phyloP scores from a whole-genome alignment of 2,888 invertebrate species.

The Prenolepis imparis region DNA sequence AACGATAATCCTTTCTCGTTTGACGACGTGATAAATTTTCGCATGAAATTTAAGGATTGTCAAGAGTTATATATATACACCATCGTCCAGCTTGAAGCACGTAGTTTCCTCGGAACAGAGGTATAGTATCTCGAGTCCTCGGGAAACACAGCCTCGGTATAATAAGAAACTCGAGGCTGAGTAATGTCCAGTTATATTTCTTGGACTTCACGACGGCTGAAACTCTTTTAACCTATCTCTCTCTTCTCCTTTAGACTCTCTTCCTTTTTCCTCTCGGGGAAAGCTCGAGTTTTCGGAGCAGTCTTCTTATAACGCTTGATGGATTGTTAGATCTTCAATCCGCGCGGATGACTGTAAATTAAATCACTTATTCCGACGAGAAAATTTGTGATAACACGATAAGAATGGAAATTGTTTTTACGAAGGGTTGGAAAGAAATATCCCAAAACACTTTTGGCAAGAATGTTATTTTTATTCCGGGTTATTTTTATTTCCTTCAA shows the following conservation, averaged over 20 bases:
- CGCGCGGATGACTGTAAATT: background rate
- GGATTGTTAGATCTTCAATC: conserved; percentile 29
- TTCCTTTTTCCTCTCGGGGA: conserved; percentile 42
- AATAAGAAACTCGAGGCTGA: conserved; percentile 82
- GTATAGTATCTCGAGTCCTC: conserved; percentile 54
- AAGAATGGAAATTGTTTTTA: background rate
- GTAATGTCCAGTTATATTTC: conserved; percentile 81
- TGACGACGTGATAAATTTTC: conserved; percentile 76
- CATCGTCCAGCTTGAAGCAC: conserved; percentile 39
- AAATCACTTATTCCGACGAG: conserved; percentile 1
- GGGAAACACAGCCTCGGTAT: conserved; percentile 80
- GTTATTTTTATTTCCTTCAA: too few relatives aligned
- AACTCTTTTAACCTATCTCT: conserved; percentile 62
- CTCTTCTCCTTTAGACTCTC: conserved; percentile 41
- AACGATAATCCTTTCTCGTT: conserved; percentile 32
- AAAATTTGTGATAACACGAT: background rate
- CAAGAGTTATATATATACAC: conserved; percentile 44
- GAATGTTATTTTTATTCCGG: too few relatives aligned
- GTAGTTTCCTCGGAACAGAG: conserved; percentile 36
- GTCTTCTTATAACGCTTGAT: conserved; percentile 30
- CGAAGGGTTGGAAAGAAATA: background rate
- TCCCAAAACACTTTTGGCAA: background rate
- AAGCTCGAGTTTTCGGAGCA: conserved; percentile 26
- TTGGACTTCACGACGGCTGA: conserved; percentile 64
- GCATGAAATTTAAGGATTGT: conserved; percentile 76